These are phyloP conservation scores for Xylophagus ater DNA, from an alignment of 2,888 invertebrate genomes.

Conservation along the genomic window DNA sequence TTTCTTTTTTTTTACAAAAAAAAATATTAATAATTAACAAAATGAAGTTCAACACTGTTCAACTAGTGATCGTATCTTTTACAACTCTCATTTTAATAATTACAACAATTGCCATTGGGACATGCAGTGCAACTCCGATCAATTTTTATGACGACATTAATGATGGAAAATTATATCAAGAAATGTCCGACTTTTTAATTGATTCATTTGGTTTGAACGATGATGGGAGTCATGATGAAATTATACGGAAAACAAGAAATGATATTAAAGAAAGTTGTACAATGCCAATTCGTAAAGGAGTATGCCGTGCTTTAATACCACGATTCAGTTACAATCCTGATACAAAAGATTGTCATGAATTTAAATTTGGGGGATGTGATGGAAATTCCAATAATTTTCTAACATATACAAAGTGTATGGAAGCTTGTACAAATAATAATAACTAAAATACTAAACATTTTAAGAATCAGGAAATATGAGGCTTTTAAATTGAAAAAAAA, in stretches of 20 bases:
- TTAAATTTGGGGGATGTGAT: conserved; percentile 47
- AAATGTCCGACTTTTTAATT: conserved; percentile 27
- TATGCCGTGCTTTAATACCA: conserved; percentile 38
- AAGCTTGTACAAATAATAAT: too few relatives aligned
- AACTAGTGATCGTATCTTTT: too few relatives aligned
- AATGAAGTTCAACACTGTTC: too few relatives aligned
- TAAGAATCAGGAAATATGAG: too few relatives aligned
- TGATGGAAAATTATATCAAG: conserved; percentile 5
- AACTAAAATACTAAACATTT: too few relatives aligned
- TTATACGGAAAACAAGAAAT: background rate
- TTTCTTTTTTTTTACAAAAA: too few relatives aligned
- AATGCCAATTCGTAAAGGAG: conserved; percentile 29
- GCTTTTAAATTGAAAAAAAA: too few relatives aligned
- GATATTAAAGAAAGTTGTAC: conserved; percentile 13
- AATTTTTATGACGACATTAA: conserved; percentile 36
- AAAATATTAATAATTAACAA: too few relatives aligned
- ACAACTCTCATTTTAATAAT: too few relatives aligned
- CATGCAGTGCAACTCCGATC: too few relatives aligned
- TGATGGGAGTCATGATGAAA: background rate
- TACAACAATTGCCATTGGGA: too few relatives aligned
- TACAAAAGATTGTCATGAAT: conserved; percentile 40
- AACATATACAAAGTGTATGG: conserved; percentile 41
- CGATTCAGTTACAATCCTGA: conserved; percentile 41
- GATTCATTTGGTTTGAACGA: conserved; percentile 31
- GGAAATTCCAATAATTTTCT: conserved; percentile 46